Evolutionary conservation across 2,113 vertebrate species (phyloP), one percentile per base, ranked within the genome.

Genomic region (Archilochus colubris): DNA sequence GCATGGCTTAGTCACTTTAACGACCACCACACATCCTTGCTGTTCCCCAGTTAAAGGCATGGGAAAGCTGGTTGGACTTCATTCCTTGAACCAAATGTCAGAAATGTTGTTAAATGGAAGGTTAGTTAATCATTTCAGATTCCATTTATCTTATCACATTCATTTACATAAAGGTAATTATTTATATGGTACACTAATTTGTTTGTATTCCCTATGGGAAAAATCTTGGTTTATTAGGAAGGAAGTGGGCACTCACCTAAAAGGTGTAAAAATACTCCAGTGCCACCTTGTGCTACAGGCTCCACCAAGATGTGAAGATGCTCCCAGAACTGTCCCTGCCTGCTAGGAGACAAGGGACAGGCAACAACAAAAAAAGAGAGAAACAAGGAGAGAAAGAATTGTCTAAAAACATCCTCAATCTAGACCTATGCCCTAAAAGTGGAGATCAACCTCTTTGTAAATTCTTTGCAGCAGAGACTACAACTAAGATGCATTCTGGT

Each of bases 61-160:
- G 23, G 83, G 15, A 57, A 85, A 97, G 91, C 91, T 93, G 67
- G 88, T 96, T 95, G 89, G 86, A 75, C 90, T 91, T 93, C 91
- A 85, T 95, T 97, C 90, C 75, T 88, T 48, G 38, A 91, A 94
- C 57, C 82, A 85, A 78, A 88, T 67, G 86, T 95, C 95, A 96
- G 82, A 94, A 95, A 91, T 64, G 95, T 89, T 96, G 91, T 97
- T 95, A 95, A 90, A 96, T 82, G 36, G 88, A 97, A 96, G 96
- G 94, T 96, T 95, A 97, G 95, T 97, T 96, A 97, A 97, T 97
- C 16, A 97, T 96, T 97, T 93, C 88, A 95, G 73, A 78, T 88
- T 90, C 73, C 64, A 90, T 95, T 93, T 95, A 86, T 96, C 94
- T 95, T 96, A 95, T 95, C 93, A 94, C 93, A 77, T 80, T 27